phyloP scores from a whole-genome alignment of 2,797 vertebrate species.

The Enteromius radiatus region DNA sequence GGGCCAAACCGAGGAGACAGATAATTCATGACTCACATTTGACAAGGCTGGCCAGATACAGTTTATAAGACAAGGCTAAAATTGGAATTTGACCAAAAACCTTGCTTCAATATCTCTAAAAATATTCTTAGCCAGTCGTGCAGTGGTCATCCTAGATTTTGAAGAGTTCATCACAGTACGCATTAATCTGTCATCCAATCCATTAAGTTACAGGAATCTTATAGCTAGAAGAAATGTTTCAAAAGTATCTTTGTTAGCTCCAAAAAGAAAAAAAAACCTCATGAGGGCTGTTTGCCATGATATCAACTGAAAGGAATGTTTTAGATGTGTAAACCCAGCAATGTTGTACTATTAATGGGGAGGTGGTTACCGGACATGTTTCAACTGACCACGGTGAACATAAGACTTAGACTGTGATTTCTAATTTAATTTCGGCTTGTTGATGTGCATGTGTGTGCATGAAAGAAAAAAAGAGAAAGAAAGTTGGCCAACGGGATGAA shows the following conservation, averaged over 20 bases:
- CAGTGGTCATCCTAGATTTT: neutral
- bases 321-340: slow-evolving; percentile 56
- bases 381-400: slow-evolving; percentile 51
- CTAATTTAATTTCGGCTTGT: slow-evolving; percentile 64
- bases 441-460: slow-evolving; percentile 51
- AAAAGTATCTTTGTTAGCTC: slow-evolving; percentile 9
- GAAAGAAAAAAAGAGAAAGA: neutral
- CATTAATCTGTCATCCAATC: slow-evolving; percentile 5
- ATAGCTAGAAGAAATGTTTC: neutral
- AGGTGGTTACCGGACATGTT: slow-evolving; percentile 54
- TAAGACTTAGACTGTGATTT: slow-evolving; percentile 60
- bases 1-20: neutral
- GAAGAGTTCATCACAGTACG: neutral
- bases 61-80: slow-evolving; percentile 1
- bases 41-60: neutral
- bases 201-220: neutral
- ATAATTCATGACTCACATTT: slow-evolving; percentile 9
- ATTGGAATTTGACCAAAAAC: neutral
- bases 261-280: slow-evolving; percentile 44
- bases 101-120: neutral
- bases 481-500: slow-evolving; percentile 20
- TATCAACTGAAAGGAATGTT: slow-evolving; percentile 74
- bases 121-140: neutral
- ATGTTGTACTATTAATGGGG: slow-evolving; percentile 46
- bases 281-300: slow-evolving; percentile 66